Percentiles rank a stretch among this genome's conserved stretches.
Evolutionary conservation across 1,140 invertebrate species (phyloP).

Genomic region (Ladona fulva): DNA sequence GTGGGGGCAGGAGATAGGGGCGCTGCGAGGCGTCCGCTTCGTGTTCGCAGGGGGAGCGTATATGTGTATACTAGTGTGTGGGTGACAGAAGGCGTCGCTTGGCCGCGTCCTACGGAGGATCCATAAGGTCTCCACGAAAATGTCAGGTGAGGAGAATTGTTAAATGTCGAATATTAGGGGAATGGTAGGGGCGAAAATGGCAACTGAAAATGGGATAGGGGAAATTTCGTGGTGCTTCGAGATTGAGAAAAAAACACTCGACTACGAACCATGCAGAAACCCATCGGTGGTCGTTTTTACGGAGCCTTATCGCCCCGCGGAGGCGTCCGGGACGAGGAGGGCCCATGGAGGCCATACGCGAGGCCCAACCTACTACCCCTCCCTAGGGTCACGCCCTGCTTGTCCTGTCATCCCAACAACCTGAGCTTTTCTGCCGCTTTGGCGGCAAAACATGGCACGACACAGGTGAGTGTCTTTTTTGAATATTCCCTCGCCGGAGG

Average conservation of each 20-base stretch:
- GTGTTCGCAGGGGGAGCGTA: background rate
- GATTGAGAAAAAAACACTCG: too few species aligned
- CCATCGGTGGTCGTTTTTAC: too few species aligned
- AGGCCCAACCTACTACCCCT: background rate
- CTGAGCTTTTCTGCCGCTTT: background rate
- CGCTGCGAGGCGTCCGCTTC: background rate
- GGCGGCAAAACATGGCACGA: background rate
- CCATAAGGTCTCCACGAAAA: background rate
- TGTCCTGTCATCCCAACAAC: background rate
- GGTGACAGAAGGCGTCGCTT: background rate
- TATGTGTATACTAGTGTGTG: background rate
- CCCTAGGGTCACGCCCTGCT: background rate
- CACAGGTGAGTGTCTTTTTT: background rate
- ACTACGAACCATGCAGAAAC: too few species aligned
- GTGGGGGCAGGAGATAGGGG: background rate
- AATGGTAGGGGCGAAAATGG: background rate
- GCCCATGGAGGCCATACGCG: background rate
- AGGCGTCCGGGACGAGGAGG: background rate
- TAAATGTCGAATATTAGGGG: background rate
- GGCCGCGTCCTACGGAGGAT: background rate
- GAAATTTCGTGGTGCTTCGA: too few species aligned
- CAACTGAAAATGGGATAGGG: too few species aligned
- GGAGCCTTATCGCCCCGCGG: background rate
- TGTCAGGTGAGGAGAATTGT: background rate
- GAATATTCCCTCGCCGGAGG: too few species aligned